Evolutionary conservation across 2,797 vertebrate genomes (phyloP), one percentile per base, ranked within the genome.

Genomic region (Mastacembelus armatus): DNA sequence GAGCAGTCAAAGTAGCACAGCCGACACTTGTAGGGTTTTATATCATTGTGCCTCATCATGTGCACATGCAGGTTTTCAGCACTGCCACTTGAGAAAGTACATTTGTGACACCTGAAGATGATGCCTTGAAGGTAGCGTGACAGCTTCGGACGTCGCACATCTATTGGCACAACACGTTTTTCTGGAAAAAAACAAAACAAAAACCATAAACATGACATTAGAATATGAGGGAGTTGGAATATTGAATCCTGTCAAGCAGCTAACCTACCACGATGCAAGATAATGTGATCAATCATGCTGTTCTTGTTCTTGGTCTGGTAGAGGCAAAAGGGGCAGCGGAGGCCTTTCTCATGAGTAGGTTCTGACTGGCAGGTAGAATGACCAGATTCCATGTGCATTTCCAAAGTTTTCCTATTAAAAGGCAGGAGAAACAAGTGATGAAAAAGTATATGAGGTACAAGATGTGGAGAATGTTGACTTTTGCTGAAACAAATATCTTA

Each of bases 271-370:
- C 96, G 96, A 78, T 98, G 97, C 67, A 98, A 87, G 74, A 96
- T 87, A 32, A 98, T 95, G 86, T 98, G 97, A 78, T 97, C 96
- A 1, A 98, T 98, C 96, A 98, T 97, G 93, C 95, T 96, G 85
- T 95, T 95, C 80, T 96, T 98, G 88, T 95, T 96, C 93, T 95
- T 96, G 89, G 95, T 96, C 89, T 96, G 95, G 87, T 98, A 98
- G 48, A 97, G 95, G 87, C 97, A 98, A 78, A 98, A 95, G 50
- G 96, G 96, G 80, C 97, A 98, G 81, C 92, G 93, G 22, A 97
- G 93, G 72, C 95, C 94, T 92, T 94, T 96, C 49, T 72, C 51
- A 12, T 79, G 58, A 77, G 93, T 92, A 24, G 95, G 93, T 81
- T 94, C 90, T 60, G 95, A 92, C 0, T 92, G 95, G 75, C 82